These are phyloP conservation scores for Temnothorax nylanderi DNA, from an alignment of 1,140 invertebrate species.

Conservation along the genomic window DNA sequence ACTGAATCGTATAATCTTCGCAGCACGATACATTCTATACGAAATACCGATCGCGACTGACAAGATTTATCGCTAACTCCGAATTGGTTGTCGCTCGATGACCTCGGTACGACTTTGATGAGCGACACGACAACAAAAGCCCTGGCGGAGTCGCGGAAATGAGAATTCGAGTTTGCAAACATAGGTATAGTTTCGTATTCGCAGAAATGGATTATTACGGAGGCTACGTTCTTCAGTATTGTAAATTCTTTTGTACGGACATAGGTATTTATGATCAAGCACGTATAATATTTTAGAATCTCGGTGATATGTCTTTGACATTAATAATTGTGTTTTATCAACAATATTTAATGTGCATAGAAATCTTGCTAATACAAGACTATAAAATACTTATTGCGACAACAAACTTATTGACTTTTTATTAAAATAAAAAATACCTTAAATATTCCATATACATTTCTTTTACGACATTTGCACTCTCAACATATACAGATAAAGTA, in stretches of 20 bases:
- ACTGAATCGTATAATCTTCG: not conserved
- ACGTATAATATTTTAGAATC: conserved; percentile 1
- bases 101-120: conserved; percentile 65
- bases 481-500: not conserved
- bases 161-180: conserved; percentile 74
- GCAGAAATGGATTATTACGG: conserved; percentile 35
- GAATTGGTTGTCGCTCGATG: conserved; percentile 39
- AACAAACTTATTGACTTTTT: not conserved
- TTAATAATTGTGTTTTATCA: not conserved
- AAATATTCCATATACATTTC: too few species aligned
- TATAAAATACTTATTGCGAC: not conserved
- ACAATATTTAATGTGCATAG: not conserved
- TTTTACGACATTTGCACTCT: not conserved
- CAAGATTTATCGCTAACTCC: conserved; percentile 33
- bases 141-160: conserved; percentile 67
- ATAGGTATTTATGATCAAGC: not conserved
- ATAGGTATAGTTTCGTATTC: conserved; percentile 40
- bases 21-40: conserved; percentile 28
- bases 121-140: conserved; percentile 56
- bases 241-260: conserved; percentile 1
- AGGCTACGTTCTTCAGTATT: conserved; percentile 12
- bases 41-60: conserved; percentile 59
- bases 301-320: not conserved
- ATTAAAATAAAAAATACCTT: not conserved
- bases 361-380: not conserved